Conservation (phyloP, 2,888 invertebrate species). For the Microdon myrmicae region DNA sequence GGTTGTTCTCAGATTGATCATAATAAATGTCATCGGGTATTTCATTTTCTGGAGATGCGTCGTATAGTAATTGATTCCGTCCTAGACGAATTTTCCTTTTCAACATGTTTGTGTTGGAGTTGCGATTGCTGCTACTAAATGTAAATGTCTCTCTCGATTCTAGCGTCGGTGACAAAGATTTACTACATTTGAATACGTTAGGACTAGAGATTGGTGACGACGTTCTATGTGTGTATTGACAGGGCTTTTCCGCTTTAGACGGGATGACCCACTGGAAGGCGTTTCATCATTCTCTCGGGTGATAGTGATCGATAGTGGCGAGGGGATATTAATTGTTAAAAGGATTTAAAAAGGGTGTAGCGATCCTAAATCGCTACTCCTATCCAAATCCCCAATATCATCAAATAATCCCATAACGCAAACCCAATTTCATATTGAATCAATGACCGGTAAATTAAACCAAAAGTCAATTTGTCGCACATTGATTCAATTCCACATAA, state of each 20-base stretch:
- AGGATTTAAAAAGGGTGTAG: too few relatives aligned
- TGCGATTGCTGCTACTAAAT: slow-evolving; percentile 40
- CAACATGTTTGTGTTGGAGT: slow-evolving; percentile 56
- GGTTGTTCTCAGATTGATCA: slow-evolving; percentile 61
- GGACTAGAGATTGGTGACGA: slow-evolving; percentile 31
- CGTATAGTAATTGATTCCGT: slow-evolving; percentile 66
- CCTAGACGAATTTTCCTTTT: slow-evolving; percentile 66
- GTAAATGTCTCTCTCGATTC: neutral
- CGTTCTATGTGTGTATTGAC: slow-evolving; percentile 66
- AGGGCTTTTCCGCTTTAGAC: slow-evolving; percentile 65
- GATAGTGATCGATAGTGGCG: slow-evolving; percentile 83
- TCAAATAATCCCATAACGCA: too few relatives aligned
- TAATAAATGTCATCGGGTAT: slow-evolving; percentile 56
- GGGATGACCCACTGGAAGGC: slow-evolving; percentile 58
- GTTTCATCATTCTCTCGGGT: slow-evolving; percentile 74
- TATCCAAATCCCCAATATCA: too few relatives aligned
- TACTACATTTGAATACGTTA: slow-evolving; percentile 14
- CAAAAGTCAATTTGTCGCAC: too few relatives aligned
- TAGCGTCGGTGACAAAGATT: slow-evolving; percentile 16
- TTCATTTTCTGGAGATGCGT: slow-evolving; percentile 63
- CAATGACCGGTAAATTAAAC: too few relatives aligned
- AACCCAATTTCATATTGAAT: too few relatives aligned
- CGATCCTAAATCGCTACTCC: too few relatives aligned
- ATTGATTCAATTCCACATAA: too few relatives aligned
- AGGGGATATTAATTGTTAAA: slow-evolving; percentile 83